A percentile compares a stretch with the other conserved stretches of the same genome.
These are phyloP conservation scores for Tetramorium parvispinum DNA, from an alignment of 1,140 invertebrate species.

Conservation along the genomic window DNA sequence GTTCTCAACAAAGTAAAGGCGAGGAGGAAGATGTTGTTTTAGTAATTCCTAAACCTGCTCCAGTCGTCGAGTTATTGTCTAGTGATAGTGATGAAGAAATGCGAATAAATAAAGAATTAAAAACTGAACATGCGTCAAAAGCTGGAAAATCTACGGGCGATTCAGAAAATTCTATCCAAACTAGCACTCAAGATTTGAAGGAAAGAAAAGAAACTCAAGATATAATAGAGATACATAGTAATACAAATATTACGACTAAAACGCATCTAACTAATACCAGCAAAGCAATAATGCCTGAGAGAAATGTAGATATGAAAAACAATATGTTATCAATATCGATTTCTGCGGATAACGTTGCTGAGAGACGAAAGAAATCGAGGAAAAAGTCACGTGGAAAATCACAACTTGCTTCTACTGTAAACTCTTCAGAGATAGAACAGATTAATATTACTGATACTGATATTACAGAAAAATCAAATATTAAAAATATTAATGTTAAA, in stretches of 20 bases:
- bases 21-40: slow-evolving; percentile 84
- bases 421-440: not conserved
- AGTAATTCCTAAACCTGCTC: slow-evolving; percentile 80
- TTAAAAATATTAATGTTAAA: not conserved
- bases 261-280: not conserved
- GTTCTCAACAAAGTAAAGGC: slow-evolving; percentile 59
- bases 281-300: slow-evolving; percentile 43
- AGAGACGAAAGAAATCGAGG: slow-evolving; percentile 51
- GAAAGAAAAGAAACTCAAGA: slow-evolving; percentile 17
- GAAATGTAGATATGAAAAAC: slow-evolving; percentile 38
- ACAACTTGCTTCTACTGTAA: slow-evolving; percentile 15
- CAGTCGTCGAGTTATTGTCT: slow-evolving; percentile 82
- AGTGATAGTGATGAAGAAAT: slow-evolving; percentile 80
- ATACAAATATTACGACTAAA: not conserved
- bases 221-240: slow-evolving; percentile 1
- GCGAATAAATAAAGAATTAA: slow-evolving; percentile 71
- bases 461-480: not conserved
- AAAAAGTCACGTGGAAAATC: slow-evolving; percentile 55
- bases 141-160: slow-evolving; percentile 13
- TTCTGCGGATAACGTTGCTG: slow-evolving; percentile 25
- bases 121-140: slow-evolving; percentile 70
- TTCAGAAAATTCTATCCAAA: not conserved
- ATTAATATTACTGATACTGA: not conserved
- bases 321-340: slow-evolving; percentile 57
- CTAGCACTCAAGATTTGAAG: slow-evolving; percentile 3